These are phyloP conservation scores for Malachius bipustulatus DNA, from an alignment of 2,888 invertebrate species.

Conservation along the genomic window DNA sequence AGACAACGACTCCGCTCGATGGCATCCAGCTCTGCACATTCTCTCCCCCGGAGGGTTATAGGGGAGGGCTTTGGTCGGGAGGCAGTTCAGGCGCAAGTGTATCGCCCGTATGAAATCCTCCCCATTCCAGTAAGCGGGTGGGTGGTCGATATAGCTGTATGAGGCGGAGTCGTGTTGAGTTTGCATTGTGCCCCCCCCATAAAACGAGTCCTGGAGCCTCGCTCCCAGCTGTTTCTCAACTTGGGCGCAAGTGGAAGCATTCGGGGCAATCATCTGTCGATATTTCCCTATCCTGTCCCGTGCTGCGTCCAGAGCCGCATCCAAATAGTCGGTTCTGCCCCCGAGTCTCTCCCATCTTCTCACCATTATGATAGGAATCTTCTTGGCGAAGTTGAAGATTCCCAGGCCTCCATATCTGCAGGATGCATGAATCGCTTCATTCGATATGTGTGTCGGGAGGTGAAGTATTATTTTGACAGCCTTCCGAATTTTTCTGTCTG, in stretches of 20 bases:
- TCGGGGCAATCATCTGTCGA: too few species aligned
- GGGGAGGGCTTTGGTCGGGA: conserved; percentile 19
- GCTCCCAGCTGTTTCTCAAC: too few species aligned
- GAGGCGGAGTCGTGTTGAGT: too few species aligned
- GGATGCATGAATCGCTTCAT: neutral
- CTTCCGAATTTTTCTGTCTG: neutral
- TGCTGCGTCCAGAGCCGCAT: too few species aligned
- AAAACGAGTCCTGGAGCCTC: too few species aligned
- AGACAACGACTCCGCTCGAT: conserved; percentile 12
- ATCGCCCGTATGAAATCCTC: conserved; percentile 20
- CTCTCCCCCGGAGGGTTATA: conserved; percentile 15
- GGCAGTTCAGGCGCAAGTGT: conserved; percentile 18
- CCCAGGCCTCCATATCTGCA: neutral
- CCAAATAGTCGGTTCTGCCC: too few species aligned
- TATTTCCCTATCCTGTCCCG: too few species aligned
- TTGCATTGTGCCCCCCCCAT: too few species aligned
- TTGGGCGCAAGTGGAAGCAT: too few species aligned
- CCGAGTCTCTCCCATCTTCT: too few species aligned
- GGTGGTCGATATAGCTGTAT: conserved; percentile 5
- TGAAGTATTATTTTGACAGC: conserved; percentile 3
- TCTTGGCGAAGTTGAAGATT: too few species aligned
- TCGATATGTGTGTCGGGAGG: conserved; percentile 2
- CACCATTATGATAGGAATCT: too few species aligned
- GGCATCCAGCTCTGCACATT: conserved; percentile 17
- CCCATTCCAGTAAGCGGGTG: conserved; percentile 19